Conservation (phyloP, 2,888 invertebrate genomes). For the Mythimna ferrago region DNA sequence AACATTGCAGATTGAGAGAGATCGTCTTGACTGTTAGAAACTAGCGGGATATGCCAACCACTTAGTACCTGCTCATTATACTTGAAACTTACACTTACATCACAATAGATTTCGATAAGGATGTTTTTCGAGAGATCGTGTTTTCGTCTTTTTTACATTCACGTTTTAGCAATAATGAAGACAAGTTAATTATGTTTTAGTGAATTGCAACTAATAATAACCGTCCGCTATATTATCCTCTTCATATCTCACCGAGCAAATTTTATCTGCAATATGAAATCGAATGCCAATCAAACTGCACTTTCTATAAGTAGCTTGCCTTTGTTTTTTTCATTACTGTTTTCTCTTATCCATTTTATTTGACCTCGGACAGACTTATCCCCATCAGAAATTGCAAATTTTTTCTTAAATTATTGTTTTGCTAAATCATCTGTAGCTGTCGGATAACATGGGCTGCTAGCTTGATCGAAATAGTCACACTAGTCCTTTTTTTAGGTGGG, state of each 20-base stretch:
- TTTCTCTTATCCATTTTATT: constrained; percentile 1
- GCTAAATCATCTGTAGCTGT: too few species aligned
- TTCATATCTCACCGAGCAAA: constrained; percentile 44
- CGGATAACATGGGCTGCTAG: too few species aligned
- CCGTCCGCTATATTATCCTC: constrained; percentile 20
- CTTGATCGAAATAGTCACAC: too few species aligned
- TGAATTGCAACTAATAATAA: constrained; percentile 37
- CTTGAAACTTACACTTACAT: constrained; percentile 7
- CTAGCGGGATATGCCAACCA: constrained; percentile 24
- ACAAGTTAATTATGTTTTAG: constrained; percentile 46
- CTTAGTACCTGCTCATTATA: constrained; percentile 31
- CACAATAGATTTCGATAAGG: constrained; percentile 33
- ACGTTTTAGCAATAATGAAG: constrained; percentile 46
- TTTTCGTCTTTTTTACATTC: constrained; percentile 50
- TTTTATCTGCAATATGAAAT: constrained; percentile 34
- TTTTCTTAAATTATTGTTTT: too few species aligned
- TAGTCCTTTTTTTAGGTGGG: too few species aligned
- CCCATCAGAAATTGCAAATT: too few species aligned
- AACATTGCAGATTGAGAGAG: constrained; percentile 25
- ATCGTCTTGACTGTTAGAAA: constrained; percentile 27
- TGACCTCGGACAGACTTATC: background rate
- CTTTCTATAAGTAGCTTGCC: constrained; percentile 37
- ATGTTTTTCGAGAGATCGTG: constrained; percentile 33
- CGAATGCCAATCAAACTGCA: constrained; percentile 47
- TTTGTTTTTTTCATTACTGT: constrained; percentile 21